These are phyloP conservation scores for Pristis pectinata DNA, from an alignment of 2,797 vertebrate genomes.

Conservation along the genomic window DNA sequence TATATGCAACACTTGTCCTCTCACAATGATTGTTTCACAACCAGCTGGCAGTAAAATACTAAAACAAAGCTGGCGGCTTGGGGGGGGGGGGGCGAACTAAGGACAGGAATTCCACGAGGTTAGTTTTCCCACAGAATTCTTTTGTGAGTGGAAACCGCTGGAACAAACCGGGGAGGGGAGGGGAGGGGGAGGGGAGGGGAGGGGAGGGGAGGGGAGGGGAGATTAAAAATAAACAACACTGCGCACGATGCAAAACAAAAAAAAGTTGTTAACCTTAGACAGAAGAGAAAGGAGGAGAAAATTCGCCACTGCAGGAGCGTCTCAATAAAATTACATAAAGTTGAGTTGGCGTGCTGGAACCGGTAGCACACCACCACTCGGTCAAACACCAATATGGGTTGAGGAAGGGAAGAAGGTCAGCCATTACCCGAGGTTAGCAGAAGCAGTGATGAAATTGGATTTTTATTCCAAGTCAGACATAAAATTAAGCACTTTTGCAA, in stretches of 20 bases:
- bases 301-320: too few relatives aligned
- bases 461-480: not conserved
- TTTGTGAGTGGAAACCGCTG: not conserved
- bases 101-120: slow-evolving; percentile 12
- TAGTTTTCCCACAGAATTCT: slow-evolving; percentile 21
- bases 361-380: not conserved
- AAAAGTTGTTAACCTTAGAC: too few relatives aligned
- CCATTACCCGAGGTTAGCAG: slow-evolving; percentile 8
- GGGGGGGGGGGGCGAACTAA: not conserved
- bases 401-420: not conserved
- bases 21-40: not conserved
- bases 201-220: too few relatives aligned
- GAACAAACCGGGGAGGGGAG: not conserved
- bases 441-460: not conserved
- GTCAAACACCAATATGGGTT: not conserved
- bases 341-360: not conserved
- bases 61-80: not conserved
- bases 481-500: too few relatives aligned
- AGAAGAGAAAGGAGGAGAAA: too few relatives aligned
- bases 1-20: not conserved
- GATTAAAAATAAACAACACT: not conserved
- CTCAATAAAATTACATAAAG: not conserved
- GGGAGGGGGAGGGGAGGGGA: too few relatives aligned
- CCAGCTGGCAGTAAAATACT: not conserved
- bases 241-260: not conserved